Percentiles rank a stretch among this genome's conserved stretches.
Evolutionary conservation across 2,797 vertebrate genomes (phyloP).

Genomic region (Arnoldichthys spilopterus): DNA sequence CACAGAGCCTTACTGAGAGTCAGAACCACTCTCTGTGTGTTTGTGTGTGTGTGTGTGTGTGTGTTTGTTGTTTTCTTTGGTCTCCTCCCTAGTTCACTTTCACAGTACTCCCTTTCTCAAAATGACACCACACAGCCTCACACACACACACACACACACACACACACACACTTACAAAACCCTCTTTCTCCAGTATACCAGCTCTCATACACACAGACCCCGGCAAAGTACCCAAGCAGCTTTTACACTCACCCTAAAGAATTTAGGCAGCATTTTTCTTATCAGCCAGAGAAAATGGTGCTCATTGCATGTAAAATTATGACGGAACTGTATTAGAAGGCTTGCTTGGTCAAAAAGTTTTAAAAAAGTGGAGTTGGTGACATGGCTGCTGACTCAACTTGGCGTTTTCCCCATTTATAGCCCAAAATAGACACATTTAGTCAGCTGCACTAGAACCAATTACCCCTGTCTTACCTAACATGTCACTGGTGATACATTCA

Average conservation of each 20-base stretch:
- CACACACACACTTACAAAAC: conserved; percentile 44
- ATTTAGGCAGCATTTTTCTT: neutral
- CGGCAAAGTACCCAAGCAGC: conserved; percentile 7
- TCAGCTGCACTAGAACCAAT: conserved; percentile 22
- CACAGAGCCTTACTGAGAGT: conserved; percentile 56
- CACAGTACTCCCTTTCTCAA: conserved; percentile 61
- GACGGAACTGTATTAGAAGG: neutral
- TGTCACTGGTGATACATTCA: neutral
- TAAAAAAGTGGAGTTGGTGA: neutral
- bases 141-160: conserved; percentile 29
- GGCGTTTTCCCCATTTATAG: conserved; percentile 17
- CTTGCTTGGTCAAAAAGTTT: neutral
- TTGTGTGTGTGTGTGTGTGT: conserved; percentile 35
- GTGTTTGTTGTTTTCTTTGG: conserved; percentile 60
- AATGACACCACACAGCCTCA: conserved; percentile 48
- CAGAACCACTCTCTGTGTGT: conserved; percentile 34
- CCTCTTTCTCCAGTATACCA: conserved; percentile 43
- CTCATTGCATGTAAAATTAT: neutral
- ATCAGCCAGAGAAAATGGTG: neutral
- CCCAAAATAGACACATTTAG: conserved; percentile 36
- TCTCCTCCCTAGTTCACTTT: conserved; percentile 61
- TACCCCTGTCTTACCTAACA: neutral
- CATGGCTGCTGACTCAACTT: conserved; percentile 22
- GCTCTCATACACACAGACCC: conserved; percentile 33
- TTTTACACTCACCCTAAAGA: conserved; percentile 25